A percentile compares a stretch with the other conserved stretches of the same genome.
phyloP scores from a whole-genome alignment of 2,888 invertebrate genomes.

The Eudasyphora cyanicolor region DNA sequence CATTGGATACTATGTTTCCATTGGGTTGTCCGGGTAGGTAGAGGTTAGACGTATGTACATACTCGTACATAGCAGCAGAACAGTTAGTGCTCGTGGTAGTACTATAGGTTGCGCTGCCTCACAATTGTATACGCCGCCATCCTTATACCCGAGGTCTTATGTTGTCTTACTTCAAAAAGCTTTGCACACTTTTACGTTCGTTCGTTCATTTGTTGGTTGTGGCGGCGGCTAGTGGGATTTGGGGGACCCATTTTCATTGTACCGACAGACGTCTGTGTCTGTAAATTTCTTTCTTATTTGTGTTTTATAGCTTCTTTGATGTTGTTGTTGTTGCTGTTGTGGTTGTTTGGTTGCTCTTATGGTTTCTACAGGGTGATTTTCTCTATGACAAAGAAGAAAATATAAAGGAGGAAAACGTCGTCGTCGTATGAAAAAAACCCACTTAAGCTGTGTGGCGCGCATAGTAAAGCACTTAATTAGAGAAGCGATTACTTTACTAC shows the following conservation, averaged over 20 bases:
- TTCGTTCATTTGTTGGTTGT: background rate
- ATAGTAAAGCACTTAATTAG: conserved; percentile 67
- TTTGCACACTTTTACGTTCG: conserved; percentile 43
- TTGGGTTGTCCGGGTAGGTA: background rate
- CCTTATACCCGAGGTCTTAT: conserved; percentile 33
- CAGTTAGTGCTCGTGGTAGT: background rate
- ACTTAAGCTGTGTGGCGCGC: conserved; percentile 55
- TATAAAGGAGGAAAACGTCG: conserved; percentile 30
- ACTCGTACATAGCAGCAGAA: background rate
- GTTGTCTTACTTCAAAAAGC: conserved; percentile 46
- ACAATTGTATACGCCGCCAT: background rate
- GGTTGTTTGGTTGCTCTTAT: conserved; percentile 40
- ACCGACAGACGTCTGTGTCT: background rate
- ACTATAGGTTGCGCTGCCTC: background rate
- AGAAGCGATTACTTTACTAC: conserved; percentile 60
- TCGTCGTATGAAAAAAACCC: conserved; percentile 20
- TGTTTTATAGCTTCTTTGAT: conserved; percentile 45
- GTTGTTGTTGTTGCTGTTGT: background rate
- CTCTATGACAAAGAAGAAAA: conserved; percentile 58
- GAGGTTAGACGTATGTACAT: too few relatives aligned
- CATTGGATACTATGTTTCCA: background rate
- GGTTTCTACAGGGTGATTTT: conserved; percentile 56
- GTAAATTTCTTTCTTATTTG: conserved; percentile 34
- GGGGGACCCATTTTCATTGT: background rate
- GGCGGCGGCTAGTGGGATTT: background rate